Conservation (phyloP, 2,113 vertebrate genomes). For the Onychostruthus taczanowskii region DNA sequence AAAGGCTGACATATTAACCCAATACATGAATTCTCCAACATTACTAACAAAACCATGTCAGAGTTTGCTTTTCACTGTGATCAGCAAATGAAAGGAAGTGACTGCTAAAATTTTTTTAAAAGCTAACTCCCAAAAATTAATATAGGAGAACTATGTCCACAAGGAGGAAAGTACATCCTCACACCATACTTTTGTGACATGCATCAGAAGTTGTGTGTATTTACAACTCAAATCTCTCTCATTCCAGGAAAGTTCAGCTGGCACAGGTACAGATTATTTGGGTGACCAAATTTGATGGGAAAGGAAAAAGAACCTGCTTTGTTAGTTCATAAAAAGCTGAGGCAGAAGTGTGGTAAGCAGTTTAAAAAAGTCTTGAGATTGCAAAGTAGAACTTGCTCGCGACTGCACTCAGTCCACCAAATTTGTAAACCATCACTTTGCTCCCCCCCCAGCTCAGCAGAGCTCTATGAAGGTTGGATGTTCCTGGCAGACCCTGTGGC, state of each 20-base stretch:
- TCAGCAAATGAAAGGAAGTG: neutral
- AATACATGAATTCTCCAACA: neutral
- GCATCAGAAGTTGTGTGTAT: neutral
- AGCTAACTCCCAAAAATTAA: neutral
- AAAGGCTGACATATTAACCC: neutral
- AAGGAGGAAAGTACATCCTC: neutral
- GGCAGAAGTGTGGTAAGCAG: neutral
- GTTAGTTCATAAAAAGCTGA: neutral
- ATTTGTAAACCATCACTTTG: neutral
- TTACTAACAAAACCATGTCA: neutral
- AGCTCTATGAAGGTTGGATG: neutral
- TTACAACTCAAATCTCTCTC: neutral
- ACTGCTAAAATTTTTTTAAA: neutral
- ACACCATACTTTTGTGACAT: neutral
- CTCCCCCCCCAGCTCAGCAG: neutral
- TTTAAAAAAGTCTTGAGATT: neutral
- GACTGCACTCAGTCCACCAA: neutral
- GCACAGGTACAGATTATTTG: neutral
- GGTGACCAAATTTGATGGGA: neutral
- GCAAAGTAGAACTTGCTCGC: neutral
- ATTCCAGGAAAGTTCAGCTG: neutral
- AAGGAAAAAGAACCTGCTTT: neutral
- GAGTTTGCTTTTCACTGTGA: neutral
- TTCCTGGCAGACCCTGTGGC: neutral
- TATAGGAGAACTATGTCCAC: neutral